Evolutionary conservation across 92 coral and sea anemone species (phyloP).

Genomic region (Montipora capitata): DNA sequence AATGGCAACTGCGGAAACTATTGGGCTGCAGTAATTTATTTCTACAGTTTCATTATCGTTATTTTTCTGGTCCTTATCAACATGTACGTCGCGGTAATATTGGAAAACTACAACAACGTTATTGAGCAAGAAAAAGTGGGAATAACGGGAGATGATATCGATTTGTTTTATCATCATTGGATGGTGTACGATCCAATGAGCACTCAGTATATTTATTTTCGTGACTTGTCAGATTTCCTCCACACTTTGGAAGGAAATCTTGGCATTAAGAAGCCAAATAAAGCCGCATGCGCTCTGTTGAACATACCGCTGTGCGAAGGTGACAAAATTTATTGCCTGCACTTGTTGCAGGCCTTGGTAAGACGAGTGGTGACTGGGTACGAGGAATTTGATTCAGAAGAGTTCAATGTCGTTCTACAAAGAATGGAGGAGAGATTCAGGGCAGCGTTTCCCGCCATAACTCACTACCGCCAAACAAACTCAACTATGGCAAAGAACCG

Average conservation of each 20-base stretch:
- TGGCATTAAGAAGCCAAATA: conserved; percentile 87
- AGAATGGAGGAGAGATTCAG: conserved; percentile 93
- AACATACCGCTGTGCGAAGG: conserved; percentile 91
- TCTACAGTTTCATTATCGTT: conserved; percentile 83
- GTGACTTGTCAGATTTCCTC: conserved; percentile 91
- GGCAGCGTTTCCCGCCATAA: conserved; percentile 89
- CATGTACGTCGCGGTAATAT: conserved; percentile 96
- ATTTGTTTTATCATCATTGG: conserved; percentile 94
- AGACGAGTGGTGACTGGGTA: conserved; percentile 85
- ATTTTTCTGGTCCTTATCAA: conserved; percentile 93
- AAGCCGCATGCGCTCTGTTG: conserved; percentile 94
- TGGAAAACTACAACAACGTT: conserved; percentile 95
- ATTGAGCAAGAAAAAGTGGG: conserved; percentile 98
- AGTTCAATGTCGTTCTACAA: conserved; percentile 85
- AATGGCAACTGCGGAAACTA: conserved; percentile 93
- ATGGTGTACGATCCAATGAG: conserved; percentile 90
- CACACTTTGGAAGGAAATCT: conserved; percentile 88
- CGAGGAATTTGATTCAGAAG: conserved; percentile 85
- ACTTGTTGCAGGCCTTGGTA: conserved; percentile 93
- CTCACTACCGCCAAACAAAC: conserved; percentile 73
- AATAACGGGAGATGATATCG: conserved; percentile 93
- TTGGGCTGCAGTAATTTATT: conserved; percentile 71
- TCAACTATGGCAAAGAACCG: conserved; percentile 84
- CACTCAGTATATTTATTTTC: conserved; percentile 87
- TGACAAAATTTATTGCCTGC: conserved; percentile 89